Conservation (phyloP, 2,888 invertebrate species). For the Eilema sororculum region DNA sequence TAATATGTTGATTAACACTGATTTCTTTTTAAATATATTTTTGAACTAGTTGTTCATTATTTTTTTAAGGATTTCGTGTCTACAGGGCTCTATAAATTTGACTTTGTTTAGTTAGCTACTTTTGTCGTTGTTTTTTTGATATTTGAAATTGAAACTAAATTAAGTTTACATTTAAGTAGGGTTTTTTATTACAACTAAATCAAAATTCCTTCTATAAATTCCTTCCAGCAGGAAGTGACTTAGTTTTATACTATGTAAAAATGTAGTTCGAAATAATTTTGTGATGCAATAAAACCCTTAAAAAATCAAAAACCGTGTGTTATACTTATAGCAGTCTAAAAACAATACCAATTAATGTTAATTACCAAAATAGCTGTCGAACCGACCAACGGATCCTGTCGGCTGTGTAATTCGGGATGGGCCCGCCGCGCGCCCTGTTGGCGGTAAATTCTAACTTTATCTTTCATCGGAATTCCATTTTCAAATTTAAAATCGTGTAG, state of each 20-base stretch:
- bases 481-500: constrained; percentile 46
- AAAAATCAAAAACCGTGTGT: constrained; percentile 42
- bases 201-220: background rate
- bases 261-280: constrained; percentile 28
- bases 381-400: constrained; percentile 70
- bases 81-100: too few relatives aligned
- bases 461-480: constrained; percentile 56
- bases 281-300: constrained; percentile 36
- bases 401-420: constrained; percentile 62
- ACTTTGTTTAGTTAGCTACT: too few relatives aligned
- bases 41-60: too few relatives aligned
- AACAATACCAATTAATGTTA: constrained; percentile 47
- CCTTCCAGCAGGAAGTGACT: too few relatives aligned
- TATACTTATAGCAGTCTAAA: constrained; percentile 36
- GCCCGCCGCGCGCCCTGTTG: constrained; percentile 59
- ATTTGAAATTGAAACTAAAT: too few relatives aligned
- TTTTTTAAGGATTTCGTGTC: too few relatives aligned
- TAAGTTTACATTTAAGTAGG: too few relatives aligned
- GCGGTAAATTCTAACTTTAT: constrained; percentile 69
- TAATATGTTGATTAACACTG: too few relatives aligned
- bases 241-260: background rate
- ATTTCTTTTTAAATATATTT: too few relatives aligned
- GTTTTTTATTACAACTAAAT: too few relatives aligned
- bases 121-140: too few relatives aligned
- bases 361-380: constrained; percentile 65